Evolutionary conservation across 1,140 invertebrate genomes (phyloP).

Genomic region (Oryctes rhinoceros): DNA sequence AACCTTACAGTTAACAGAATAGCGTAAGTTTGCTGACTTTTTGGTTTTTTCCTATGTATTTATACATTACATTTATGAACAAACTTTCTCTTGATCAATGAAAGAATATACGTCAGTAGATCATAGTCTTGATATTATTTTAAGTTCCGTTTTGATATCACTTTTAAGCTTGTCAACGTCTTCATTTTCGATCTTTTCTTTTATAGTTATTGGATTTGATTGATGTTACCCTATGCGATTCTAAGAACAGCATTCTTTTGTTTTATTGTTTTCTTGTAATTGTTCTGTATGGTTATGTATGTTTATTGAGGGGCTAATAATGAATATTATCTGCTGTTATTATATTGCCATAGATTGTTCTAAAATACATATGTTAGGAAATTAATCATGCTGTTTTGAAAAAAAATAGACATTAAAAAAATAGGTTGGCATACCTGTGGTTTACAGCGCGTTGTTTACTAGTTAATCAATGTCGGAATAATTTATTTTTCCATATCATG

Average conservation of each 20-base stretch:
- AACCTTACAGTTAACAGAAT: constrained; percentile 89
- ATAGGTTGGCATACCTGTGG: too few relatives aligned
- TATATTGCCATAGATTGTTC: too few relatives aligned
- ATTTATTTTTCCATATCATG: too few relatives aligned
- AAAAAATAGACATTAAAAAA: too few relatives aligned
- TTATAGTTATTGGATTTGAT: neutral
- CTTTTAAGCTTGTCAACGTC: neutral
- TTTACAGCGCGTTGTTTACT: too few relatives aligned
- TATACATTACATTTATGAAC: constrained; percentile 17
- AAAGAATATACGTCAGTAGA: constrained; percentile 16
- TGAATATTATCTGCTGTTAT: neutral
- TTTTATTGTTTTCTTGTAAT: neutral
- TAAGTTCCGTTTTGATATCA: neutral
- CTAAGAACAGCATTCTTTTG: neutral
- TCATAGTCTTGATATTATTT: constrained; percentile 15
- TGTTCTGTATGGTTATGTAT: constrained; percentile 8
- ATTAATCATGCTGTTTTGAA: too few relatives aligned
- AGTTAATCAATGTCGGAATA: too few relatives aligned
- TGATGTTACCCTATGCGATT: neutral
- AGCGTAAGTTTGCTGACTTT: constrained; percentile 74
- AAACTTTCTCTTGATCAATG: constrained; percentile 13
- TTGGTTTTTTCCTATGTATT: constrained; percentile 29
- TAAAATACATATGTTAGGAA: too few relatives aligned
- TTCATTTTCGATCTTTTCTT: neutral
- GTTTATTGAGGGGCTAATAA: neutral